phyloP scores from a whole-genome alignment of 2,113 vertebrate species.

The Sorex araneus region DNA sequence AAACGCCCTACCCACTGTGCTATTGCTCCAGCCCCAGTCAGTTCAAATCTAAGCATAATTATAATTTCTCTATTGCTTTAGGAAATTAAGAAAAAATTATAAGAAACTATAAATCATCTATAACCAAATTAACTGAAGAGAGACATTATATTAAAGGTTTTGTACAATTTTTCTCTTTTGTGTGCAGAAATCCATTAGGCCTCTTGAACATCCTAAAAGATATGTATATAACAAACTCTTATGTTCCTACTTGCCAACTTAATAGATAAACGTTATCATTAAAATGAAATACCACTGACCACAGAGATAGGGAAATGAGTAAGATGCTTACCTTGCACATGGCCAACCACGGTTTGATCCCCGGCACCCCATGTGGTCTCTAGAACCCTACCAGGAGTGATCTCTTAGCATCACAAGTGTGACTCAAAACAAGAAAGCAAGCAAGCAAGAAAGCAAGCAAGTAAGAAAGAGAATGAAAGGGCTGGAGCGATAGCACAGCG shows the following conservation, averaged over 20 bases:
- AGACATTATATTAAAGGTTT: neutral
- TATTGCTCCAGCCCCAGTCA: too few species aligned
- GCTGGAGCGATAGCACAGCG: too few species aligned
- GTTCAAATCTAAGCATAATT: neutral
- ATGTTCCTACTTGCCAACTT: neutral
- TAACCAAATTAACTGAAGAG: neutral
- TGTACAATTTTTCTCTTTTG: neutral
- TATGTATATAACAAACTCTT: neutral
- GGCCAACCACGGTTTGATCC: too few species aligned
- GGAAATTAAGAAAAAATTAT: conserved; percentile 11
- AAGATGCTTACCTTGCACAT: neutral
- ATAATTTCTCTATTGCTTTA: too few species aligned
- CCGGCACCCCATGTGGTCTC: too few species aligned
- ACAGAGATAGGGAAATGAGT: neutral
- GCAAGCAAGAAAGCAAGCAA: too few species aligned
- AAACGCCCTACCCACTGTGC: too few species aligned
- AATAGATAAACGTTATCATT: neutral
- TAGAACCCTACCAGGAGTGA: too few species aligned
- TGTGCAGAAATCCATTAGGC: neutral
- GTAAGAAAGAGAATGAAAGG: too few species aligned
- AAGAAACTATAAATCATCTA: neutral
- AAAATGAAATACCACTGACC: neutral
- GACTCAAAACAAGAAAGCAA: too few species aligned
- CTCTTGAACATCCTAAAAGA: neutral
- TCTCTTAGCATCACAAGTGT: too few species aligned